A percentile compares a stretch with the other conserved stretches of the same genome.
Conservation (phyloP, 2,113 vertebrate genomes). For the Apodemus sylvaticus region DNA sequence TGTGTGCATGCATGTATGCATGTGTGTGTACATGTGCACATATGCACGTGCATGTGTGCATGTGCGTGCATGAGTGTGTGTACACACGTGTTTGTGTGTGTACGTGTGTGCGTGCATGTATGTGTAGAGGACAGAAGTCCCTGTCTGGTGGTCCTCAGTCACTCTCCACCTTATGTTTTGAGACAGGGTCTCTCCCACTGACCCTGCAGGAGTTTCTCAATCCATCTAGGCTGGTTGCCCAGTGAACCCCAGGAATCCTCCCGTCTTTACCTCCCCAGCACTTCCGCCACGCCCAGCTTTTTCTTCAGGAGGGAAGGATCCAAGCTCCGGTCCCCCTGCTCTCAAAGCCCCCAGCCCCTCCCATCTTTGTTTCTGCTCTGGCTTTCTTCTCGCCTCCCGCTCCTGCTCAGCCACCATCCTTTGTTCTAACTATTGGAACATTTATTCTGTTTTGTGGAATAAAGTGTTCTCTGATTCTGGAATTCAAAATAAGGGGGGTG, state of each 20-base stretch:
- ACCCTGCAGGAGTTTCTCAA: background rate
- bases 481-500: background rate
- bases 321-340: background rate
- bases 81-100: too few species aligned
- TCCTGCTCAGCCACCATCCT: background rate
- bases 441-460: background rate
- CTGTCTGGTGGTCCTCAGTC: background rate
- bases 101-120: background rate
- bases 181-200: background rate
- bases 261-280: background rate
- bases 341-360: background rate
- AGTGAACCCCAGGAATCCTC: background rate
- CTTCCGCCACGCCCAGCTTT: background rate
- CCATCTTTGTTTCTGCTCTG: background rate
- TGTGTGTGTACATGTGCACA: too few species aligned
- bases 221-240: background rate
- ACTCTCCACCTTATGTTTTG: background rate
- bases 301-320: background rate
- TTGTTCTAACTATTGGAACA: background rate
- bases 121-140: background rate
- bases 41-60: too few species aligned
- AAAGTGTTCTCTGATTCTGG: background rate
- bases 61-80: too few species aligned
- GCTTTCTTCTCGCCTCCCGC: background rate
- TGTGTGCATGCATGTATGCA: too few species aligned